Base-by-base conservation (phyloP, 1,140 invertebrate genomes). In the Melipona quadrifasciata region DNA sequence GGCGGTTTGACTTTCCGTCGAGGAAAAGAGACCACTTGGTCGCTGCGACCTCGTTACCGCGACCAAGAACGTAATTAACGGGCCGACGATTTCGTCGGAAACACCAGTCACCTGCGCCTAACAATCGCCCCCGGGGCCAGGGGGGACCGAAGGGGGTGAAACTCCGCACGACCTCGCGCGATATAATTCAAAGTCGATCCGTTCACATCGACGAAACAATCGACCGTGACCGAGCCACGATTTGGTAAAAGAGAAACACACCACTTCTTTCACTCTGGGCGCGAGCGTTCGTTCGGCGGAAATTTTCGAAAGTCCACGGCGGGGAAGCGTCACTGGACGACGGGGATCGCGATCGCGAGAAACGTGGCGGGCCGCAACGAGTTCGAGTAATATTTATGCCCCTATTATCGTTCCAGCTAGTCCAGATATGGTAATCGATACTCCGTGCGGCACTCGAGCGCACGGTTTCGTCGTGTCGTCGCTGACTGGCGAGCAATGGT, bases 341-440 rank as follows among this genome's bases (percentile, higher is more conserved):
- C 68, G n/a, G n/a, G 10, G 34, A 61, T 6, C 55, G 55, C 24
- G 55, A 70, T 47, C 14, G 39, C 71, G 47, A 34, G 27, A 11
- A 31, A 21, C 61, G 47, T 34, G 16, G 11, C 1, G 24, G 24
- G 21, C 34, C 57, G n/a, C 39, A 73, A 61, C 27, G 80, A n/a
- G n/a, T 61, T 70, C 19, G 47, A 51, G n/a, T 39, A 61, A 82
- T 75, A 68, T 78, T 83, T 83, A 70, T 61, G 65, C 65, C 27
- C 14, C n/a, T 65, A 77, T 77, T 34, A 57, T 68, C 81, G 39
- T 83, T 78, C 34, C 74, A 53, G 55, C 14, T 70, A 39, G 39
- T 83, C n/a, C 34, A 78, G 64, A 58, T 78, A 70, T 31, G 74
- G 74, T 68, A 47, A 83, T 83, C 74, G 65, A 83, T 77, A 83